Conservation (phyloP, 2,113 vertebrate genomes). For the Cariama cristata region DNA sequence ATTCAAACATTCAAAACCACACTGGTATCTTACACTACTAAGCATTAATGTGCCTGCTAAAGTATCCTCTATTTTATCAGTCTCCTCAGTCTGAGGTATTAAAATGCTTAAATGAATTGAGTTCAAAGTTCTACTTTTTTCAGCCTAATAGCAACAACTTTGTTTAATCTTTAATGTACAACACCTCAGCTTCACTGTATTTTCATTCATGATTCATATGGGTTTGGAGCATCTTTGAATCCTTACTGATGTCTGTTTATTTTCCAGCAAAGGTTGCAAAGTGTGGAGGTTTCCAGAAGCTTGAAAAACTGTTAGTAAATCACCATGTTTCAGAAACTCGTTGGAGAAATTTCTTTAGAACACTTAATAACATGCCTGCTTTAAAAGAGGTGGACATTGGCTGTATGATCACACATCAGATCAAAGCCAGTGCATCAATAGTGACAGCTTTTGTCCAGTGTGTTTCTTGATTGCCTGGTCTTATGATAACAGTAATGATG, state of each 20-base stretch:
- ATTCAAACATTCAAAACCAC: fast-evolving
- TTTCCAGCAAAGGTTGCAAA: conserved; percentile 40
- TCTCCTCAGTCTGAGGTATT: not conserved
- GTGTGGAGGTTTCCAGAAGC: conserved; percentile 37
- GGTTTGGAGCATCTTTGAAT: not conserved
- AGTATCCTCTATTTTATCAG: not conserved
- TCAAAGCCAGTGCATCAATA: conserved; percentile 6
- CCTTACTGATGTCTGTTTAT: not conserved
- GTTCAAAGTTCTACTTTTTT: not conserved
- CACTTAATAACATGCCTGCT: not conserved
- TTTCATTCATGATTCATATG: not conserved
- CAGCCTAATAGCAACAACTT: not conserved
- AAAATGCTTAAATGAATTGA: not conserved
- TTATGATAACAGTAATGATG: not conserved
- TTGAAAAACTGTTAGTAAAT: not conserved
- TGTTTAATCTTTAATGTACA: not conserved
- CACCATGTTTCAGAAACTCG: conserved; percentile 17
- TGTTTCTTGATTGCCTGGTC: not conserved
- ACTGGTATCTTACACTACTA: not conserved
- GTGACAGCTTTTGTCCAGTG: conserved; percentile 16
- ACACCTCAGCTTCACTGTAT: not conserved
- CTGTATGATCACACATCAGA: not conserved
- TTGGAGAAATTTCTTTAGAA: conserved; percentile 55
- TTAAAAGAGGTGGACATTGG: not conserved
- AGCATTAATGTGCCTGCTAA: not conserved